phyloP scores from a whole-genome alignment of 2,797 vertebrate species.

The Taenioides sp. region DNA sequence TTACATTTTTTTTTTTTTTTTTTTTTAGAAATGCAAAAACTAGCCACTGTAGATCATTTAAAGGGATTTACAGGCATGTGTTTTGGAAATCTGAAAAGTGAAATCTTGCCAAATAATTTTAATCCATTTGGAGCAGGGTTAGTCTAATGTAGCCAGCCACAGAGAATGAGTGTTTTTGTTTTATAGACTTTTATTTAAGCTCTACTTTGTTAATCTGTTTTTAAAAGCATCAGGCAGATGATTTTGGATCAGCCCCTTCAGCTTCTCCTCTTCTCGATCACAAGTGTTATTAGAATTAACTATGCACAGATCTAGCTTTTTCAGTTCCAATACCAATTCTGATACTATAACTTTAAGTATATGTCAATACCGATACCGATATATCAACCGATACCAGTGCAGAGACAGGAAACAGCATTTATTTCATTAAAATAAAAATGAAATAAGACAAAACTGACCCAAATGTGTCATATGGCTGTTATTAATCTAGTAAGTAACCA shows the following conservation, averaged over 20 bases:
- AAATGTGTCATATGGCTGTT: too few relatives aligned
- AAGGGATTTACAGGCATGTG: constrained; percentile 64
- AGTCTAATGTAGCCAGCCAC: constrained; percentile 37
- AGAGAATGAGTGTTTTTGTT: constrained; percentile 29
- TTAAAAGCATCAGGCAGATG: not conserved
- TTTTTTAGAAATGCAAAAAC: constrained; percentile 61
- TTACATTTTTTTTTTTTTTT: constrained; percentile 20
- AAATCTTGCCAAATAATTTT: constrained; percentile 53
- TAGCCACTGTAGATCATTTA: constrained; percentile 73
- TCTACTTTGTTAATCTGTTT: constrained; percentile 13
- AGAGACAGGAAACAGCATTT: too few relatives aligned
- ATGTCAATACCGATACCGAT: too few relatives aligned
- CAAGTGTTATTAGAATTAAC: too few relatives aligned
- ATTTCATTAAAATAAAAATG: too few relatives aligned
- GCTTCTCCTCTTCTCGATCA: too few relatives aligned
- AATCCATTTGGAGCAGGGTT: constrained; percentile 39
- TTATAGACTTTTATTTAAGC: constrained; percentile 35
- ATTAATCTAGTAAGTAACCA: too few relatives aligned
- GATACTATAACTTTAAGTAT: too few relatives aligned
- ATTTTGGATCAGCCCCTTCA: not conserved
- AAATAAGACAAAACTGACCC: too few relatives aligned
- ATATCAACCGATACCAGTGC: too few relatives aligned
- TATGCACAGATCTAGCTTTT: too few relatives aligned
- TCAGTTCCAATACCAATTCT: too few relatives aligned
- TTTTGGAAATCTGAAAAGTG: constrained; percentile 59